phyloP scores from a whole-genome alignment of 2,797 vertebrate species.

The Tenualosa ilisha region DNA sequence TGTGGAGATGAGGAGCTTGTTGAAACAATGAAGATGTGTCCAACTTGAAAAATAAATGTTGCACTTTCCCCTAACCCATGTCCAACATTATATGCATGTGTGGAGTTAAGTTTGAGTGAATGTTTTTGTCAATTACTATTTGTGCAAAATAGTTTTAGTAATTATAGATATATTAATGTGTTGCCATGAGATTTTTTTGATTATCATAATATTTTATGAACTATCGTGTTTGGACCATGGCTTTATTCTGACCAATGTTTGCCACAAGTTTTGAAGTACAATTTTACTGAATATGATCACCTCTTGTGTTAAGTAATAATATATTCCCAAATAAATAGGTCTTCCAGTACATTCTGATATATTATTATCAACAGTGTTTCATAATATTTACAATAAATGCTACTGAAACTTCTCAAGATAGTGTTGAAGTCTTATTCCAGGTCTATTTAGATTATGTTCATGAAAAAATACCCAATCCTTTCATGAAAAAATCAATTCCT shows the following conservation, averaged over 20 bases:
- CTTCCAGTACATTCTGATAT: neutral
- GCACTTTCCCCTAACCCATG: neutral
- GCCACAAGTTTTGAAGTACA: neutral
- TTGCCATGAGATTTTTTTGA: neutral
- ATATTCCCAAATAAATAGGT: neutral
- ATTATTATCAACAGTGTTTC: neutral
- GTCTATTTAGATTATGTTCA: too few species aligned
- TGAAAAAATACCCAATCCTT: too few species aligned
- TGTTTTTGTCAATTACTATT: neutral
- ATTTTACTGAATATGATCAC: neutral
- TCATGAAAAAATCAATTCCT: too few species aligned
- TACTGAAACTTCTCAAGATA: neutral
- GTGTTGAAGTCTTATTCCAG: neutral
- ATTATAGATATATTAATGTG: neutral
- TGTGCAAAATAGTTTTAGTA: neutral
- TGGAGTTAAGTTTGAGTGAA: neutral
- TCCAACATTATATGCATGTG: neutral
- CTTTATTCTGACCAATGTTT: neutral
- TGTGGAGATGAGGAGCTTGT: neutral
- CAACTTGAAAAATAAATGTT: neutral
- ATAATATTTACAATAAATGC: neutral
- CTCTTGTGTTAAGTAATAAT: neutral
- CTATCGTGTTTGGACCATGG: neutral
- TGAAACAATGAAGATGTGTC: neutral
- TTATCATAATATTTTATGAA: neutral